phyloP scores from a whole-genome alignment of 2,888 invertebrate genomes.

The Melieria omissa region DNA sequence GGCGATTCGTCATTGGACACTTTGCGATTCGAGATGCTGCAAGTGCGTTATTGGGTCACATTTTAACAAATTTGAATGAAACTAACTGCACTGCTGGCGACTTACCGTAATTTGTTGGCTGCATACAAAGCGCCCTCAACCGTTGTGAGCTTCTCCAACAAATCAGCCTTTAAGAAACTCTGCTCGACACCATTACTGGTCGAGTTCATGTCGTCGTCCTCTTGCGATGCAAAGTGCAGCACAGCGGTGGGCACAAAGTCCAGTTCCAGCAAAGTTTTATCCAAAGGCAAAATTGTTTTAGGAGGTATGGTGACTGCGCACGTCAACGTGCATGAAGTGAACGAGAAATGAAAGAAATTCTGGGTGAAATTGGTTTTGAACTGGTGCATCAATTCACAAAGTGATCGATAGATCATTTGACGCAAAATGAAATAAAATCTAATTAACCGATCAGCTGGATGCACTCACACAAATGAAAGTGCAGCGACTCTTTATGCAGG shows the following conservation, averaged over 20 bases:
- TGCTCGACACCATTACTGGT: conserved; percentile 37
- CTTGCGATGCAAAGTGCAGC: conserved; percentile 76
- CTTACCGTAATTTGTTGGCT: conserved; percentile 73
- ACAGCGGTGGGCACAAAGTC: conserved; percentile 83
- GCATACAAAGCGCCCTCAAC: conserved; percentile 76
- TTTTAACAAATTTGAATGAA: too few relatives aligned
- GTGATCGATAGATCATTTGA: too few relatives aligned
- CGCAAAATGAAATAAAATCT: not conserved
- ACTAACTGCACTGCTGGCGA: not conserved
- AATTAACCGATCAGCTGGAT: not conserved
- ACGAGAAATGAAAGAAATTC: too few relatives aligned
- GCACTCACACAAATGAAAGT: conserved; percentile 84
- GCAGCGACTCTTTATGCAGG: conserved; percentile 72
- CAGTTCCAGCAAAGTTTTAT: conserved; percentile 75
- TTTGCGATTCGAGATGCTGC: conserved; percentile 21
- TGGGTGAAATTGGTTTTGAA: not conserved
- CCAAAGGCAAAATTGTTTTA: conserved; percentile 74
- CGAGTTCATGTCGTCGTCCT: conserved; percentile 60
- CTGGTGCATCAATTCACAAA: too few relatives aligned
- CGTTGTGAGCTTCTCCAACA: conserved; percentile 73
- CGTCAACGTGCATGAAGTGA: not conserved
- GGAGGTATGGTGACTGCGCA: conserved; percentile 84
- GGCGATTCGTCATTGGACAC: not conserved
- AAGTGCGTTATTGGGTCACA: not conserved
- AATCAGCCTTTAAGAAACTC: conserved; percentile 71